A percentile compares a stretch with the other conserved stretches of the same genome.
Evolutionary conservation across 2,888 invertebrate genomes (phyloP).

Genomic region (Luperina testacea): DNA sequence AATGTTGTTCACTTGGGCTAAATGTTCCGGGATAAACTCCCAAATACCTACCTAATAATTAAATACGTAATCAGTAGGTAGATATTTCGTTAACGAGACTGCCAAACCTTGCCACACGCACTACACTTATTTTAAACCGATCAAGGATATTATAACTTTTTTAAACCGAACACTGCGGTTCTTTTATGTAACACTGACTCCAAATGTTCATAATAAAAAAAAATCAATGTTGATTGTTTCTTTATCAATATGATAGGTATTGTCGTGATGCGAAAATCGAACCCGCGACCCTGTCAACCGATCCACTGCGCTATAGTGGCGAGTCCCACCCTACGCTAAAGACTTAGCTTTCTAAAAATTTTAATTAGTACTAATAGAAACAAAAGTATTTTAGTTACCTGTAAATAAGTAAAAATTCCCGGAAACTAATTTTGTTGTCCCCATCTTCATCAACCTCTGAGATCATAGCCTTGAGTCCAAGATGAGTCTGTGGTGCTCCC

Average conservation of each 20-base stretch:
- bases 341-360: neutral
- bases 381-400: constrained; percentile 78
- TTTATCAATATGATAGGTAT: neutral
- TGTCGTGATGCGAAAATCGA: neutral
- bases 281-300: neutral
- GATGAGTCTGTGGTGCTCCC: constrained; percentile 98
- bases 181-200: neutral
- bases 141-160: neutral
- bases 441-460: constrained; percentile 96
- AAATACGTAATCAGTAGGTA: neutral
- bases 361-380: neutral
- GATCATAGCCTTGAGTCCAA: constrained; percentile 98
- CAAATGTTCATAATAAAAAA: neutral
- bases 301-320: neutral
- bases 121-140: neutral
- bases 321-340: neutral
- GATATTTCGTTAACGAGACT: neutral
- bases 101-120: constrained; percentile 3
- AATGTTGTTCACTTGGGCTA: neutral
- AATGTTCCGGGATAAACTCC: neutral
- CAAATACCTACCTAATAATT: neutral
- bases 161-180: neutral
- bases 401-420: constrained; percentile 95
- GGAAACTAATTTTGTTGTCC: constrained; percentile 96
- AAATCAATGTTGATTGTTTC: no score